phyloP scores from a whole-genome alignment of 1,140 invertebrate genomes.

The Agrilus planipennis region DNA sequence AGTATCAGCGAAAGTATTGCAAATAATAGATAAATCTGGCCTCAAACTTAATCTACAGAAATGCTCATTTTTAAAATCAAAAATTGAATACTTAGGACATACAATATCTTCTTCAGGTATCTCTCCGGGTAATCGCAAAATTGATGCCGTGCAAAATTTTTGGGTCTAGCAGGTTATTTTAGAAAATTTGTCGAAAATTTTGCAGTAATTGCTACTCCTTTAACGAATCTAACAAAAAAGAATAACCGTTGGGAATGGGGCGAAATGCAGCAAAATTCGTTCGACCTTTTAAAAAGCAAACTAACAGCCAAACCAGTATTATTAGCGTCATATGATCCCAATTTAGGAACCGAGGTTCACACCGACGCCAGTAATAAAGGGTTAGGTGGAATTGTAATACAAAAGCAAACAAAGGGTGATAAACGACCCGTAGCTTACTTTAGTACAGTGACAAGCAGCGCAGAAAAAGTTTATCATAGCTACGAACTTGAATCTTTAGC shows the following conservation, averaged over 20 bases:
- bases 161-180: conserved; percentile 30
- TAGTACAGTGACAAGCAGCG: background rate
- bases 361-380: conserved; percentile 24
- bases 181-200: conserved; percentile 24
- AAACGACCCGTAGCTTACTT: background rate
- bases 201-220: conserved; percentile 16
- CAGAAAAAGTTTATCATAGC: background rate
- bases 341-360: conserved; percentile 20
- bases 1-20: too few relatives aligned
- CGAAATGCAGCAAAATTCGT: background rate
- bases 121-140: conserved; percentile 14
- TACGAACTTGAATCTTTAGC: background rate
- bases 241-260: conserved; percentile 10
- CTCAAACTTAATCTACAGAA: conserved; percentile 21
- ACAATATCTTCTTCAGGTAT: conserved; percentile 6
- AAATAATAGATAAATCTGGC: too few relatives aligned
- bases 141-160: conserved; percentile 11
- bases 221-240: conserved; percentile 22
- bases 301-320: background rate
- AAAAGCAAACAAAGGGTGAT: conserved; percentile 1
- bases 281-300: background rate
- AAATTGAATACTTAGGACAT: conserved; percentile 14
- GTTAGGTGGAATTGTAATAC: conserved; percentile 20
- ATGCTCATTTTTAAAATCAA: conserved; percentile 19
- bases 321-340: background rate